phyloP scores from a whole-genome alignment of 2,888 invertebrate genomes.

The Chaetoderma sp. region DNA sequence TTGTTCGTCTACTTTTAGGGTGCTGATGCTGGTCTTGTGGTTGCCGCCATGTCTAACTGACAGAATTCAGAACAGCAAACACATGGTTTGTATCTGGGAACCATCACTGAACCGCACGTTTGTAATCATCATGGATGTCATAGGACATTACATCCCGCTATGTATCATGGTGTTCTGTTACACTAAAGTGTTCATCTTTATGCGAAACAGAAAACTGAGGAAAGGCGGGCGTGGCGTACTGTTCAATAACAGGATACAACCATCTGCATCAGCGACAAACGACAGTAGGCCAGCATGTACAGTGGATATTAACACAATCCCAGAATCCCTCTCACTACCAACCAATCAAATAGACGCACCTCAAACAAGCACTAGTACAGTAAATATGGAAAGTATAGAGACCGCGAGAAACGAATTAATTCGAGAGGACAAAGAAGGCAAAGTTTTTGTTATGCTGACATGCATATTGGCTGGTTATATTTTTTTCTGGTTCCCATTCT shows the following conservation, averaged over 20 bases:
- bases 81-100: constrained; percentile 55
- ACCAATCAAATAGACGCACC: too few relatives aligned
- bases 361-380: too few relatives aligned
- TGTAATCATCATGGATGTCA: constrained; percentile 55
- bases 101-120: constrained; percentile 58
- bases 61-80: constrained; percentile 46
- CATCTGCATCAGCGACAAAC: too few relatives aligned
- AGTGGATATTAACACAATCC: too few relatives aligned
- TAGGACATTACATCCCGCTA: constrained; percentile 61
- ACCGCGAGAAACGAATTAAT: too few relatives aligned
- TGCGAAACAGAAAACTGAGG: constrained; percentile 41
- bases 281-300: too few relatives aligned
- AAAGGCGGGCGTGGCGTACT: too few relatives aligned
- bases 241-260: too few relatives aligned
- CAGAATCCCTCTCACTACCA: too few relatives aligned
- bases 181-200: constrained; percentile 47
- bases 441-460: constrained; percentile 47
- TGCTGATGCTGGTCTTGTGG: constrained; percentile 53
- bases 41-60: constrained; percentile 57
- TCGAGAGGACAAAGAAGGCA: constrained; percentile 10
- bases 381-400: too few relatives aligned
- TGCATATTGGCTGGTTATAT: constrained; percentile 51
- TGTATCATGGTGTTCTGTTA: constrained; percentile 53
- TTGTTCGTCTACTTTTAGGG: too few relatives aligned
- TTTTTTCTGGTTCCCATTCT: constrained; percentile 55